Evolutionary conservation across 2,797 vertebrate genomes (phyloP).

Genomic region (Bothrops alternatus): DNA sequence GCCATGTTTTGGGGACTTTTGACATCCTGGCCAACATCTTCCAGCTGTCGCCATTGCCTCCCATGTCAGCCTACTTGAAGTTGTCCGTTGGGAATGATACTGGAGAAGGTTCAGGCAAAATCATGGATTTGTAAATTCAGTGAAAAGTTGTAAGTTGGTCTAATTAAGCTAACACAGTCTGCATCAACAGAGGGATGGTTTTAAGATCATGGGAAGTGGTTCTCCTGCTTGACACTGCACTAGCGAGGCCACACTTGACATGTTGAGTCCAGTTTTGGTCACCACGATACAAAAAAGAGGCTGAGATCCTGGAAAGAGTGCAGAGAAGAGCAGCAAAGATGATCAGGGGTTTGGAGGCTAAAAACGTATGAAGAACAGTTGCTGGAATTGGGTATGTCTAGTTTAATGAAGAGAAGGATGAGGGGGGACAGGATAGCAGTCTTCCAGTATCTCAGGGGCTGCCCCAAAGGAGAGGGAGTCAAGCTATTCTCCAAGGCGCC

Average conservation of each 20-base stretch:
- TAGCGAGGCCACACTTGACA: not conserved
- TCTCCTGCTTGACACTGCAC: not conserved
- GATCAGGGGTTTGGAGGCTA: not conserved
- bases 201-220: not conserved
- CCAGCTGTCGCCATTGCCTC: not conserved
- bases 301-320: not conserved
- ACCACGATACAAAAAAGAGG: not conserved
- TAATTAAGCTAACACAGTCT: not conserved
- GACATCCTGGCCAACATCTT: not conserved
- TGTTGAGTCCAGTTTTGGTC: not conserved
- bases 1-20: not conserved
- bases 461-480: not conserved
- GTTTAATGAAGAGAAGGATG: not conserved
- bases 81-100: not conserved
- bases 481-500: not conserved
- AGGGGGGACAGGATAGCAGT: not conserved
- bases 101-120: not conserved
- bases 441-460: not conserved
- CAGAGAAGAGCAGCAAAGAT: not conserved
- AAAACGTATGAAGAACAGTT: not conserved
- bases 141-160: not conserved
- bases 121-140: not conserved
- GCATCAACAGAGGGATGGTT: not conserved
- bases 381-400: not conserved
- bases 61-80: not conserved